A percentile compares a stretch with the other conserved stretches of the same genome.
Conservation (phyloP, 2,888 invertebrate genomes). For the Sarcophaga rosellei region DNA sequence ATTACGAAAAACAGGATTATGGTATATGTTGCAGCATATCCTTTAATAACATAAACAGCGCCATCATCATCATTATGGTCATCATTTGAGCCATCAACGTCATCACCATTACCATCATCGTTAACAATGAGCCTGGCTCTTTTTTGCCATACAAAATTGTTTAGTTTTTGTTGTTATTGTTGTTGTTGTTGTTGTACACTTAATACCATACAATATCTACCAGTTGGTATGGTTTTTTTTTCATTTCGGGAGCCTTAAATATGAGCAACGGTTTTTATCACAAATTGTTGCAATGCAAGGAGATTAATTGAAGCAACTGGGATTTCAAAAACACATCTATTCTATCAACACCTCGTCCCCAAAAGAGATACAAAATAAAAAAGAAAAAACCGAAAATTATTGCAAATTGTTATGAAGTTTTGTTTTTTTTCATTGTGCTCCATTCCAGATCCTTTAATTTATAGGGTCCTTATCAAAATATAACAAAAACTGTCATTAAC, state of each 20-base stretch:
- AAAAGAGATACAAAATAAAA: background rate
- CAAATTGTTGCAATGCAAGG: slow-evolving; percentile 17
- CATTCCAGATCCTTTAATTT: slow-evolving; percentile 15
- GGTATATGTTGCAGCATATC: background rate
- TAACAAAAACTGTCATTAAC: slow-evolving; percentile 30
- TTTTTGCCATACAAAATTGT: slow-evolving; percentile 6
- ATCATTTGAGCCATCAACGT: background rate
- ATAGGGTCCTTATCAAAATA: slow-evolving; percentile 9
- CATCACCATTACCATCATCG: slow-evolving; percentile 13
- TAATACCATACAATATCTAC: no score
- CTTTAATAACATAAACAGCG: slow-evolving; percentile 32
- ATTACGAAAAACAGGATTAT: slow-evolving; percentile 20
- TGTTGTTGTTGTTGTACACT: background rate
- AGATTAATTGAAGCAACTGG: slow-evolving; percentile 41
- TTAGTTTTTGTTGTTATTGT: background rate
- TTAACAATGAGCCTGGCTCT: slow-evolving; percentile 15
- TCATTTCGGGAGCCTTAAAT: background rate
- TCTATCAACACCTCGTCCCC: background rate
- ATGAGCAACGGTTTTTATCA: slow-evolving; percentile 14
- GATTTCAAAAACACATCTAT: slow-evolving; percentile 7
- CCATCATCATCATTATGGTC: background rate
- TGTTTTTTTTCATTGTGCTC: background rate
- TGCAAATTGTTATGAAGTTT: background rate
- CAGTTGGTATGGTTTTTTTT: background rate
- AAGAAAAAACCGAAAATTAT: background rate